Evolutionary conservation across 2,888 invertebrate species (phyloP), one percentile per base, ranked within the genome.

Genomic region (Abrostola tripartita): DNA sequence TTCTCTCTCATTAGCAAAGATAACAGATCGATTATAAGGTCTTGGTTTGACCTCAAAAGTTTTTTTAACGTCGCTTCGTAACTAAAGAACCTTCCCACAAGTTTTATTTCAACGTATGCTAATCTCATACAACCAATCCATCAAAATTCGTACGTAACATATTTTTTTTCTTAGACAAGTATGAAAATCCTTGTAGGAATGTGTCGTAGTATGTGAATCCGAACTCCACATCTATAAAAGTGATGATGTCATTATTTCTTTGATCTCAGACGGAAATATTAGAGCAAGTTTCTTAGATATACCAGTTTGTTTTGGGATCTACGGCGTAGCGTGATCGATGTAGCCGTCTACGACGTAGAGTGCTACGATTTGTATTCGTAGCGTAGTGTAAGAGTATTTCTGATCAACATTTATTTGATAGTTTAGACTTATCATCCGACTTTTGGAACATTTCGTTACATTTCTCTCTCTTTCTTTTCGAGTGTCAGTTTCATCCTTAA

Each of bases 341-440:
- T 68, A 76, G 60, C 64, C 68, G 73, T 76, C 79, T 78, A 68
- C 73, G 71, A 2, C 71, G 77, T 58, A 71, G 73, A 65, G 59
- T 58, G 65, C 73, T 76, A 73, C 79, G 62, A 71, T 73, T 73
- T 71, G 65, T 78, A 66, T 66, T 68, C 71, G 79, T 68, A 68
- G 54, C 63, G 42, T n/a, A 52, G 54, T 52, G 53, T 58, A 51
- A 42, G 54, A 75, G 65, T 63, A 71, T 69, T 78, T 65, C 55
- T 66, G 66, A 78, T 71, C 49, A 61, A 69, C 59, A 58, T 68
- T 76, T 66, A 52, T 58, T 76, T 52, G 56, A 61, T 60, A 11
- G 44, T 64, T 65, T 65, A 65, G 64, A 69, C 70, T 65, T 72
- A 74, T 74, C 57, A 55, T 57, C 11, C 41, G 6, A 54, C 44